phyloP scores from a whole-genome alignment of 2,888 invertebrate species.

The Altica lythri region DNA sequence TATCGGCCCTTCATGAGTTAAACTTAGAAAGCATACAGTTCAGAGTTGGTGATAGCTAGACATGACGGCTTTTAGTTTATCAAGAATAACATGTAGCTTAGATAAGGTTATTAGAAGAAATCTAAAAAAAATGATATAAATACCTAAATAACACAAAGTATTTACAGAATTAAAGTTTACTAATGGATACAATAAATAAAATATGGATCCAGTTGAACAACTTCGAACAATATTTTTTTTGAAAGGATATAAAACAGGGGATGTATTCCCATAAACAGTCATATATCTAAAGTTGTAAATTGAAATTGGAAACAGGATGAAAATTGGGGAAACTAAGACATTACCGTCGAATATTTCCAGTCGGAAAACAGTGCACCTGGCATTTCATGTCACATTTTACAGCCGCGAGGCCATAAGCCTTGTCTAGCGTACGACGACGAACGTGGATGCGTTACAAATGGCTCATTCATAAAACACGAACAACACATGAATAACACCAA shows the following conservation, averaged over 20 bases:
- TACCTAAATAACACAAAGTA: too few species aligned
- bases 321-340: conserved; percentile 31
- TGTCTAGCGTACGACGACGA: conserved; percentile 55
- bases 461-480: conserved; percentile 58
- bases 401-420: conserved; percentile 53
- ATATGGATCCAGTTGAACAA: background rate
- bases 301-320: conserved; percentile 27
- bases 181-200: too few species aligned
- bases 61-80: too few species aligned
- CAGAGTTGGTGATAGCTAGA: conserved; percentile 11
- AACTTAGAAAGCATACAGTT: conserved; percentile 28
- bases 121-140: too few species aligned
- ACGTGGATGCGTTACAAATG: conserved; percentile 57
- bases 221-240: background rate
- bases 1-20: conserved; percentile 32
- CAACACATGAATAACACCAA: conserved; percentile 47
- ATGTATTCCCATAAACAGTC: conserved; percentile 8
- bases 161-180: too few species aligned
- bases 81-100: too few species aligned
- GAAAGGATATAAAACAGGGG: conserved; percentile 2
- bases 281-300: conserved; percentile 23
- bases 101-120: too few species aligned
- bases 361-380: conserved; percentile 41
- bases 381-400: conserved; percentile 52
- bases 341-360: conserved; percentile 27